Base-by-base conservation (phyloP, 2,888 invertebrate species). In the Carabus problematicus region DNA sequence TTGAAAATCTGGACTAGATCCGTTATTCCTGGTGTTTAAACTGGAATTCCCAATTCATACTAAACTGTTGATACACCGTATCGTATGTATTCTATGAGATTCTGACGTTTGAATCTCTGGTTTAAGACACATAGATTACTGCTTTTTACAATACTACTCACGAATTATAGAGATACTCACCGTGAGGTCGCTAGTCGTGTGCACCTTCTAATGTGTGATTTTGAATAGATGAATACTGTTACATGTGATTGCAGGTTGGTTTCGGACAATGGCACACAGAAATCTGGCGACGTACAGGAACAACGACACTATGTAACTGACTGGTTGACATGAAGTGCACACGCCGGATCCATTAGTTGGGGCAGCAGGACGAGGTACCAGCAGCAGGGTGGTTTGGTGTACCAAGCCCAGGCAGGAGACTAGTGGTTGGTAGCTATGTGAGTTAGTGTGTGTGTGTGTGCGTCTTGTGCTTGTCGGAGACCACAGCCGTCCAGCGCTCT, bases 311-410 rank as follows among this genome's bases (percentile, higher is more conserved):
- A 58, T 47, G 66, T 58, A 47, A 66, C 58, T 58, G 66, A 64
- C 56, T 64, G 29, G 29, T 19, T 55, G 55, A 39, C 41, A 11
- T 29, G 58, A 47, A 47, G 58, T 41, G 8, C 42, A 16, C 59
- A 67, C 29, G 49, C 41, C 60, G 16, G 64, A 43, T 61, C 67
- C 67, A 68, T 68, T 68, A 68, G 42, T 9, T 41, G 42, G 56
- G 19, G 47, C 39, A n/a, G 67, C 75, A 74, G 76, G 76, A 75
- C 74, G 75, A 76, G 78, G 77, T 75, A 80, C 80, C 14, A 52
- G 16, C 47, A 7, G 47, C n/a, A 7, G 12, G 47, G 12, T 7
- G 12, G 47, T 47, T 7, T 47, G 47, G 47, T 47, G n/a, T 1
- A 11, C 7, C 8, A 12, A 47, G 47, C 12, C 12, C 4, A 49